Percentiles rank a stretch among this genome's conserved stretches.
phyloP scores from a whole-genome alignment of 1,140 invertebrate species.

The Drosophila sproati region DNA sequence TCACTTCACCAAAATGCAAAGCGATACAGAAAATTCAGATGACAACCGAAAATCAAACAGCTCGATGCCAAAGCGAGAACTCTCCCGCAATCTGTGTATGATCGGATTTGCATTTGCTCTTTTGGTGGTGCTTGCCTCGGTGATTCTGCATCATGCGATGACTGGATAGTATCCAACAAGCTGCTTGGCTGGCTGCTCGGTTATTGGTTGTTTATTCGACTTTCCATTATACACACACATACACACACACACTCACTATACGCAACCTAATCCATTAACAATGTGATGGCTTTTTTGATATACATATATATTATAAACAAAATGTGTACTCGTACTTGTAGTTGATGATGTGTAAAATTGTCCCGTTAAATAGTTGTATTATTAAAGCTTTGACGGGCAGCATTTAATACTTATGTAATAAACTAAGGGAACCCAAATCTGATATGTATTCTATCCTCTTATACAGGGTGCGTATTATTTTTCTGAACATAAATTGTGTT shows the following conservation, averaged over 20 bases:
- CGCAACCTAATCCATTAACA: slow-evolving; percentile 55
- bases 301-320: slow-evolving; percentile 55
- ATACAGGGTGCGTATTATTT: not conserved
- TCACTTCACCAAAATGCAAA: slow-evolving; percentile 34
- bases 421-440: slow-evolving; percentile 24
- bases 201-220: slow-evolving; percentile 16
- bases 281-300: slow-evolving; percentile 53
- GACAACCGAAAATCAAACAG: slow-evolving; percentile 38
- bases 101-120: slow-evolving; percentile 74
- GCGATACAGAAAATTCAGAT: slow-evolving; percentile 25
- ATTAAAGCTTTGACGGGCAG: slow-evolving; percentile 71
- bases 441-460: not conserved
- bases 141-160: slow-evolving; percentile 67
- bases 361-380: slow-evolving; percentile 80
- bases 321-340: slow-evolving; percentile 60
- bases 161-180: slow-evolving; percentile 37
- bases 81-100: slow-evolving; percentile 76
- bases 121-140: slow-evolving; percentile 67
- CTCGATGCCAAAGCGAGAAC: slow-evolving; percentile 71
- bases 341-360: slow-evolving; percentile 62
- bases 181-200: slow-evolving; percentile 8
- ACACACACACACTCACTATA: slow-evolving; percentile 24
- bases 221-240: slow-evolving; percentile 16
- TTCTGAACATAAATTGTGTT: not conserved
- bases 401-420: slow-evolving; percentile 69